Conservation (phyloP, 2,113 vertebrate species). For the Heterochromis multidens region DNA sequence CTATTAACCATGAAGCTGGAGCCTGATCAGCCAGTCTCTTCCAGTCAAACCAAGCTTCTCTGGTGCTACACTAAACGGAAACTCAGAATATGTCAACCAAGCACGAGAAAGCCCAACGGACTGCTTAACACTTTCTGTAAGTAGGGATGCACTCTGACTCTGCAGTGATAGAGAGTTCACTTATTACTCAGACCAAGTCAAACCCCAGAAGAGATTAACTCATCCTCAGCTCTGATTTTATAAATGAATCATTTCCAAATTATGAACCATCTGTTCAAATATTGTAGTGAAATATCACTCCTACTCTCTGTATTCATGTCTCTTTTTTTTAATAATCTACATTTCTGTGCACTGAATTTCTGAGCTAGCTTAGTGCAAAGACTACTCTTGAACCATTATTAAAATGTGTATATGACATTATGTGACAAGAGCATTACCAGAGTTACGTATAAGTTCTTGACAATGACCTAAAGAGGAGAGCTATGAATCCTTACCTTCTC, state of each 20-base stretch:
- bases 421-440: background rate
- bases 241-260: background rate
- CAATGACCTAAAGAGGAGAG: background rate
- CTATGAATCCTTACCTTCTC: background rate
- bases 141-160: slow-evolving; percentile 21
- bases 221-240: background rate
- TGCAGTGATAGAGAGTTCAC: background rate
- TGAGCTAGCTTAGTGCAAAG: background rate
- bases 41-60: slow-evolving; percentile 27
- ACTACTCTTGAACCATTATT: background rate
- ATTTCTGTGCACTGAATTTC: background rate
- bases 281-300: background rate
- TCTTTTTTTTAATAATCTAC: background rate
- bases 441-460: slow-evolving; percentile 5
- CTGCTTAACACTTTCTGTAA: slow-evolving; percentile 57
- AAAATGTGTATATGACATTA: background rate
- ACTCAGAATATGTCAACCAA: slow-evolving; percentile 40
- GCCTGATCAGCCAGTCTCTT: slow-evolving; percentile 31
- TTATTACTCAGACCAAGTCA: background rate
- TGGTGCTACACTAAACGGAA: slow-evolving; percentile 29
- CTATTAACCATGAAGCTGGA: slow-evolving; percentile 52
- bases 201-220: background rate
- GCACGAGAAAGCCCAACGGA: slow-evolving; percentile 40
- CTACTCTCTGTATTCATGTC: background rate
- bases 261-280: background rate